These are phyloP conservation scores for Melinaea marsaeus DNA, from an alignment of 2,888 invertebrate genomes.

Conservation along the genomic window DNA sequence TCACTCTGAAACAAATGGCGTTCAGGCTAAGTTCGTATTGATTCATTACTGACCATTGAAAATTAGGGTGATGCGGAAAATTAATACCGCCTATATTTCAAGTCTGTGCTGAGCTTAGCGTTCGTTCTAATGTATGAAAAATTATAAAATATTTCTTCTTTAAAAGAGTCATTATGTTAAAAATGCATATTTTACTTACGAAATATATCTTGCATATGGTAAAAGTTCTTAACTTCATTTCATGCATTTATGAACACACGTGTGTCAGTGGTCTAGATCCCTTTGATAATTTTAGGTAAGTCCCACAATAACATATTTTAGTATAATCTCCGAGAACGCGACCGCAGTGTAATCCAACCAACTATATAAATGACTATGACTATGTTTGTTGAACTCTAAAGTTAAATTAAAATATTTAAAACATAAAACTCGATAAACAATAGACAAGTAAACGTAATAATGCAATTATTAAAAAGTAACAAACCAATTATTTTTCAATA, in stretches of 20 bases:
- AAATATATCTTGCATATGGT: too few species aligned
- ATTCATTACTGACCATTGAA: slow-evolving; percentile 30
- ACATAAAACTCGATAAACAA: too few species aligned
- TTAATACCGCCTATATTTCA: slow-evolving; percentile 29
- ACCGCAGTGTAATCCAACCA: slow-evolving; percentile 25
- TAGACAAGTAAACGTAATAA: too few species aligned
- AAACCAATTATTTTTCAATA: too few species aligned
- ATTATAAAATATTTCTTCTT: too few species aligned
- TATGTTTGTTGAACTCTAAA: neutral
- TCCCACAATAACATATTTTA: slow-evolving; percentile 26
- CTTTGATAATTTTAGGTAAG: slow-evolving; percentile 5
- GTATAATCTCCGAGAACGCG: slow-evolving; percentile 26
- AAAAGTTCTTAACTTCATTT: too few species aligned
- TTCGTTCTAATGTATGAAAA: slow-evolving; percentile 7
- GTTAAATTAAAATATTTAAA: neutral
- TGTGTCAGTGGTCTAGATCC: neutral
- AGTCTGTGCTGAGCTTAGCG: slow-evolving; percentile 22
- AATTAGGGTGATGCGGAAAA: slow-evolving; percentile 6
- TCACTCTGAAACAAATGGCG: slow-evolving; percentile 36
- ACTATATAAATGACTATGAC: neutral
- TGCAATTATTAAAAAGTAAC: too few species aligned
- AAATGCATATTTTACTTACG: too few species aligned
- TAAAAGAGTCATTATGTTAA: too few species aligned
- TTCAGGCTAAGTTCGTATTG: slow-evolving; percentile 29
- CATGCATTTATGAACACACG: neutral